phyloP scores from a whole-genome alignment of 2,797 vertebrate genomes.

The Danio kyathit region DNA sequence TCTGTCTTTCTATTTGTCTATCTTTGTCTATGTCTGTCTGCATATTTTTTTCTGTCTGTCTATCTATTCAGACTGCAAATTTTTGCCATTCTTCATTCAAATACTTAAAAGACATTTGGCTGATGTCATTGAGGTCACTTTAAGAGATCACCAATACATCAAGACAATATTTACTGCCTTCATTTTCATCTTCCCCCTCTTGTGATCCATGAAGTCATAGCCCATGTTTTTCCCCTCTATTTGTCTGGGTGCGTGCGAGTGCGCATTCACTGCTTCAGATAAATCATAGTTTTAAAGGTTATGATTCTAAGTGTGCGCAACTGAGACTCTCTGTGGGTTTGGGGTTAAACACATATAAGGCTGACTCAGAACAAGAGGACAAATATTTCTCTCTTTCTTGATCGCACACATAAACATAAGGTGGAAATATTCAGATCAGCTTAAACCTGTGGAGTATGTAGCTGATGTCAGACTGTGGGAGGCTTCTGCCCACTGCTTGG shows the following conservation, averaged over 20 bases:
- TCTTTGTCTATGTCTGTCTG: too few relatives aligned
- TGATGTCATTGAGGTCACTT: not conserved
- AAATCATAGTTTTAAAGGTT: slow-evolving; percentile 71
- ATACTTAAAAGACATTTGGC: not conserved
- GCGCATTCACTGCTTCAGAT: slow-evolving; percentile 15
- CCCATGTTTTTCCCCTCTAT: slow-evolving; percentile 23
- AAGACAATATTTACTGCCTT: not conserved
- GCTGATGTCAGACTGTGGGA: slow-evolving; percentile 48
- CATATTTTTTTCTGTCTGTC: not conserved
- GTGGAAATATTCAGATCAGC: slow-evolving; percentile 74
- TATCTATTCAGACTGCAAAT: not conserved
- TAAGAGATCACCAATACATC: slow-evolving; percentile 1
- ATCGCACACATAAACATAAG: slow-evolving; percentile 53
- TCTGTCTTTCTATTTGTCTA: not conserved
- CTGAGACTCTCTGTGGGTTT: slow-evolving; percentile 74
- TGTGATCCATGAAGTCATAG: slow-evolving; percentile 13
- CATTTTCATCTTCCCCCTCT: not conserved
- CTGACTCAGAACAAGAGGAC: slow-evolving; percentile 77
- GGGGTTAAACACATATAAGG: slow-evolving; percentile 63
- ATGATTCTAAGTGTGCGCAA: slow-evolving; percentile 67
- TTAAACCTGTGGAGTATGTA: slow-evolving; percentile 35
- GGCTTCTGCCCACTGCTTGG: slow-evolving; percentile 53
- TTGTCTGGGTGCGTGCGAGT: slow-evolving; percentile 9
- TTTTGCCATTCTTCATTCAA: not conserved
- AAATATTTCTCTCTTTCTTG: slow-evolving; percentile 67